These are phyloP conservation scores for Galago senegalensis DNA, from an alignment of 2,797 vertebrate genomes.

Conservation along the genomic window DNA sequence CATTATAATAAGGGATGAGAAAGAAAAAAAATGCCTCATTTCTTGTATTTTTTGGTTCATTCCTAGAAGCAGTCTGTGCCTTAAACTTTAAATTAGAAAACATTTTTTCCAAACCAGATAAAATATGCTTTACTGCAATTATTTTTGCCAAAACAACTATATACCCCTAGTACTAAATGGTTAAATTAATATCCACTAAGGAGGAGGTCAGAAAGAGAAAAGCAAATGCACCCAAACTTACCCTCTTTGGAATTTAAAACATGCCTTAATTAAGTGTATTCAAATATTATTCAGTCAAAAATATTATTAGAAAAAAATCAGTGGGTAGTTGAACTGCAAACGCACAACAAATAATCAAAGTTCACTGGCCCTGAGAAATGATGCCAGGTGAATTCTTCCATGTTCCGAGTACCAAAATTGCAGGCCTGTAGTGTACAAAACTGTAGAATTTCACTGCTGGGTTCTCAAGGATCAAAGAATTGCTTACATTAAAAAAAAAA, in stretches of 20 bases:
- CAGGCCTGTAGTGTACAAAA: conserved; percentile 43
- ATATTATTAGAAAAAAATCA: conserved; percentile 39
- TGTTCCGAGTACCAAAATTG: conserved; percentile 66
- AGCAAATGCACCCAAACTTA: not conserved
- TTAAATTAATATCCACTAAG: conserved; percentile 59
- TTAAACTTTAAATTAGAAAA: conserved; percentile 33
- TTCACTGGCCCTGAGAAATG: conserved; percentile 39
- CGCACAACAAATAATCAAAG: conserved; percentile 13
- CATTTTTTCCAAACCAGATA: not conserved
- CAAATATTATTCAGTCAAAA: conserved; percentile 69
- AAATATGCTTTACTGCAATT: conserved; percentile 39
- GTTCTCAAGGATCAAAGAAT: conserved; percentile 13
- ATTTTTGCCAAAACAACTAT: conserved; percentile 40
- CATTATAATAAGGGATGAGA: not conserved
- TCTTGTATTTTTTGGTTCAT: not conserved
- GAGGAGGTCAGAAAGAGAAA: conserved; percentile 4
- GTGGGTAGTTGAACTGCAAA: conserved; percentile 55
- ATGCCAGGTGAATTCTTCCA: conserved; percentile 1
- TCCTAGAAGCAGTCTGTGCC: not conserved
- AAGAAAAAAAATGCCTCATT: not conserved
- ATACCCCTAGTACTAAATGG: conserved; percentile 20
- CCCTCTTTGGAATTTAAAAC: conserved; percentile 7
- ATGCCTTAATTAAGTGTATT: conserved; percentile 12
- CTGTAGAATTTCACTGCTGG: not conserved
- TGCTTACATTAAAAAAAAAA: not conserved